Conservation (phyloP, 2,797 vertebrate genomes). For the Scleropages formosus region DNA sequence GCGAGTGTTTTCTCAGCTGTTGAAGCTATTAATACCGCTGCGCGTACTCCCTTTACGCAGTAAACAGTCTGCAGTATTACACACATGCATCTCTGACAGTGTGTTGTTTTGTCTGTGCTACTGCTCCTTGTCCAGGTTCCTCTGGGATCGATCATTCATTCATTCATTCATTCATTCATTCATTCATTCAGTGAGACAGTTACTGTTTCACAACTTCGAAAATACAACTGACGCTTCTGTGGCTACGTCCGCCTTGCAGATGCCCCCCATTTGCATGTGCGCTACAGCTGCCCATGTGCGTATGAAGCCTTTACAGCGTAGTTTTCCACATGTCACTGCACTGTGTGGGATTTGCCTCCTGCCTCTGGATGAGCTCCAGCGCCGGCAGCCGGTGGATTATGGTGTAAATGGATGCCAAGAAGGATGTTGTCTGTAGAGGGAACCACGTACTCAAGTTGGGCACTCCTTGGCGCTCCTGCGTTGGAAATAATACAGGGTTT, state of each 20-base stretch:
- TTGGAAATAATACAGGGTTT: conserved; percentile 39
- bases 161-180: conserved; percentile 53
- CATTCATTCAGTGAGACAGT: conserved; percentile 23
- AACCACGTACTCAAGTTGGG: background rate
- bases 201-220: background rate
- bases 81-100: too few species aligned
- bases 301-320: conserved; percentile 25
- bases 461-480: conserved; percentile 15
- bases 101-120: too few species aligned
- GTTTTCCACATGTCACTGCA: conserved; percentile 22
- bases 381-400: conserved; percentile 25
- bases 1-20: too few species aligned
- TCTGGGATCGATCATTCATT: too few species aligned
- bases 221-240: background rate
- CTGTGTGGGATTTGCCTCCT: conserved; percentile 23
- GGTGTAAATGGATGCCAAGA: conserved; percentile 16
- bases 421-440: conserved; percentile 21
- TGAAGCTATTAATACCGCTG: too few species aligned
- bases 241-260: background rate
- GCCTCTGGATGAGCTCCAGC: conserved; percentile 27
- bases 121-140: too few species aligned
- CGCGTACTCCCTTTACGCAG: too few species aligned
- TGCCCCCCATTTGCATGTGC: too few species aligned
- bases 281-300: background rate
- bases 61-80: too few species aligned